Base-by-base conservation (phyloP, 2,113 vertebrate genomes). In the Chaetura pelagica region DNA sequence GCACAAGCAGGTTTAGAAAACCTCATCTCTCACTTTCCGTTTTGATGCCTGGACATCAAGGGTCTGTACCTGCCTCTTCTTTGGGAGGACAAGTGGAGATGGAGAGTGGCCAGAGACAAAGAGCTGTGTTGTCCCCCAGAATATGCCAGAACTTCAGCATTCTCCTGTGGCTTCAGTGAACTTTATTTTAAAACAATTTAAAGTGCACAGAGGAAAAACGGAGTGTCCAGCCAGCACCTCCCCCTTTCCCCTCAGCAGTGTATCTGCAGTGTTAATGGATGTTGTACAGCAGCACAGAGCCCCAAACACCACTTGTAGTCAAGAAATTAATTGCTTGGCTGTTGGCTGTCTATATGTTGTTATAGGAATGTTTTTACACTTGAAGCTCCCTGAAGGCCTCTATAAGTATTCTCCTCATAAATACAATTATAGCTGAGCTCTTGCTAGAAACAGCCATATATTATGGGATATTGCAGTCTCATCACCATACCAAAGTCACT, bases 351-450 rank as follows among this genome's bases (percentile, higher is more conserved):
- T 96, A 88, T 96, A 95, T 93, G 94, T 96, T 97, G 94, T 95
- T 94, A 84, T 49, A 97, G 69, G 90, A 93, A 94, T 95, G 93
- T 96, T 97, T 96, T 96, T 94, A 96, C 91, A 95, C 97, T 94
- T 90, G 73, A 90, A 78, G 87, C 63, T 96, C 96, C 96, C 96
- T 44, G 95, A 96, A 97, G 97, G 92, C 95, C 84, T 90, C 89
- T 91, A 80, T 96, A 97, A 97, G 96, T 97, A 97, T 97, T 97
- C 97, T 87, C 67, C 88, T 97, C 97, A 96, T 97, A 97, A 97
- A 97, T 97, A 97, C 97, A 97, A 97, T 97, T 97, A 97, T 55
- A 94, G 81, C 87, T 55, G 64, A 82, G 94, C 69, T 96, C 90
- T 94, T 95, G 95, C 95, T 96, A 93, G 95, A 92, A 97, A 94